phyloP scores from a whole-genome alignment of 1,140 invertebrate species.

The Proctacanthus coquilletti region DNA sequence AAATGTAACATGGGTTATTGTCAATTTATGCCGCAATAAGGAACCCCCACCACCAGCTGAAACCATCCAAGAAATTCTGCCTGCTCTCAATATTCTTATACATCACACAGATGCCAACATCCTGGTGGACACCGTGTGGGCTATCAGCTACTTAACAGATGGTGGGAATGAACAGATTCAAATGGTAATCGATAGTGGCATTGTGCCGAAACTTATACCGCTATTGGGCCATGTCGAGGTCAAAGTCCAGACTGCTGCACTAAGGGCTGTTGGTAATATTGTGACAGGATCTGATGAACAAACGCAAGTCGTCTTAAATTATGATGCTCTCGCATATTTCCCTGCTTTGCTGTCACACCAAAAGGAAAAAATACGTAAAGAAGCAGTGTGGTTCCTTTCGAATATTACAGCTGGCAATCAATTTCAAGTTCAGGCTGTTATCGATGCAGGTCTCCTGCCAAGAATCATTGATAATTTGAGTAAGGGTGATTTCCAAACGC shows the following conservation, averaged over 20 bases:
- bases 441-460: slow-evolving; percentile 86
- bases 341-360: slow-evolving; percentile 74
- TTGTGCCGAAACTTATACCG: slow-evolving; percentile 88
- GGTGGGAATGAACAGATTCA: slow-evolving; percentile 98
- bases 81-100: slow-evolving; percentile 85
- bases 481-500: slow-evolving; percentile 95
- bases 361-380: slow-evolving; percentile 64
- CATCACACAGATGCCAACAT: slow-evolving; percentile 94
- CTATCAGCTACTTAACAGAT: slow-evolving; percentile 95
- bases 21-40: slow-evolving; percentile 93
- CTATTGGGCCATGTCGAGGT: slow-evolving; percentile 90
- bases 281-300: slow-evolving; percentile 98
- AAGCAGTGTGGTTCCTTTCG: slow-evolving; percentile 97
- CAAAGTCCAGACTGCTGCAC: slow-evolving; percentile 93
- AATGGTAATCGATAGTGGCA: slow-evolving; percentile 93
- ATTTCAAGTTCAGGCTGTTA: slow-evolving; percentile 91
- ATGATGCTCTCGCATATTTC: slow-evolving; percentile 85
- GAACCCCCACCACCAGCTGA: slow-evolving; percentile 74
- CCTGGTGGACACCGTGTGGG: slow-evolving; percentile 98
- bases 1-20: slow-evolving; percentile 97
- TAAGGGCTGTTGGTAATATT: slow-evolving; percentile 96
- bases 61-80: slow-evolving; percentile 86
- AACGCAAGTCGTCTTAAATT: slow-evolving; percentile 88
- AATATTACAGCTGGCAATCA: slow-evolving; percentile 98
- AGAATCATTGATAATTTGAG: slow-evolving; percentile 85